Base-by-base conservation (phyloP, 23 tunicate species). In the Trididemnum nubilum region DNA sequence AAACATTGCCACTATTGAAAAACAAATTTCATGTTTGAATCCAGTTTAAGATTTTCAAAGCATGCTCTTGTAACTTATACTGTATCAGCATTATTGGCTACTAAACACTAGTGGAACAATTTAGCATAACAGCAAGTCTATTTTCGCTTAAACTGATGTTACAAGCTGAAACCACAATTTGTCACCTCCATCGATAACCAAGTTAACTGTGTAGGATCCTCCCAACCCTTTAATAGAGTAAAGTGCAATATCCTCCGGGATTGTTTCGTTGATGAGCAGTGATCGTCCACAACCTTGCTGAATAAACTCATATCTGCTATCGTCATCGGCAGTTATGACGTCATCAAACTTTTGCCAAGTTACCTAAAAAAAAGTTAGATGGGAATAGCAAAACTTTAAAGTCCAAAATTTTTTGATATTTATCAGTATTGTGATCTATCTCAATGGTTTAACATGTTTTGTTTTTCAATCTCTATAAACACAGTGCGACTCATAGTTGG, bases 161-260 rank as follows among this genome's bases (percentile, higher is more conserved):
- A n/a, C n/a, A n/a, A 44, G 54, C 54, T 9, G 15, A 15, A 44
- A 44, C 9, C 9, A 44, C 9, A 44, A 7, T 44, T 7, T 9
- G 54, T 44, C 33, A 91, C 97, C 88, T 64, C 98, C 98, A 77
- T 89, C 95, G 1, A 94, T 87, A 26, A 88, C 84, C 33, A 94
- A 70, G 49, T 89, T 92, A 25, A 88, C 90, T 2, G 91, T 85
- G 77, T 19, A 80, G 3, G 74, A 60, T 38, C 95, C 98, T 32
- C 95, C 98, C 21, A 85, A 80, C 1, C 95, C 95, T 7, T 74
- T 77, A n/a, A 85, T 27, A 7, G 72, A 65, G 85, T 94, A 94
- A 71, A 81, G 50, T 0, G 95, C 98, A 21, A 85, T 66, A 73
- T 94, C 98, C 15, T 85, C 85, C 15, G 54, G 36, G 31, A 73